phyloP scores from a whole-genome alignment of 2,888 invertebrate genomes.

The Didymodactylos carnosus region DNA sequence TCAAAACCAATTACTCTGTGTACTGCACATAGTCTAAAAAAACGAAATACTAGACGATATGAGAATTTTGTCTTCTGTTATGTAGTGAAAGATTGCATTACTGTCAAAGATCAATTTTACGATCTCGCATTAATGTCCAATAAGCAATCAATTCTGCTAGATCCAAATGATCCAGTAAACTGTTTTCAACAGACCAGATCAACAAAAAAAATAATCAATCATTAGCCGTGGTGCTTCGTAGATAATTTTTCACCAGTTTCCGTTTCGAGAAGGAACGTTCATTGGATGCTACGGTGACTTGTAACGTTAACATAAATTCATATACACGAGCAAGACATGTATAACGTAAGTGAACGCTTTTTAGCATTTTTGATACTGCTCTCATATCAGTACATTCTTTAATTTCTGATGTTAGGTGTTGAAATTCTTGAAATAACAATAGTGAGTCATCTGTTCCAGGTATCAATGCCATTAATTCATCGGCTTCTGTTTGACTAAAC shows the following conservation, averaged over 20 bases:
- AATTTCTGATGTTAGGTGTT: background rate
- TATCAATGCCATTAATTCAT: background rate
- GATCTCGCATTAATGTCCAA: background rate
- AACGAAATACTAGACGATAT: no score
- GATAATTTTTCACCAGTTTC: background rate
- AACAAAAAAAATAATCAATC: background rate
- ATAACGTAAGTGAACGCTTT: background rate
- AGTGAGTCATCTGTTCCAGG: background rate
- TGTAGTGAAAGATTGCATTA: no score
- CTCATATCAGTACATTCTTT: background rate
- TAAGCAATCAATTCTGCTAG: background rate
- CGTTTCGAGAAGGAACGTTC: background rate
- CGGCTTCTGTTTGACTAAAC: background rate
- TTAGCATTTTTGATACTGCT: background rate
- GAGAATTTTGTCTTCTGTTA: no score
- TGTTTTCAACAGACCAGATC: background rate
- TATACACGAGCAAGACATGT: background rate
- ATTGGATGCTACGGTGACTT: background rate
- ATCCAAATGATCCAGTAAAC: background rate
- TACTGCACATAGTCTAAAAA: no score
- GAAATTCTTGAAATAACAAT: background rate
- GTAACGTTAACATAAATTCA: background rate
- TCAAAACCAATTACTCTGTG: no score
- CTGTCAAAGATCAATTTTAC: no score
- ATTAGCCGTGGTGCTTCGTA: background rate